phyloP scores from a whole-genome alignment of 2,888 invertebrate species.

The Sphaerophoria taeniata region DNA sequence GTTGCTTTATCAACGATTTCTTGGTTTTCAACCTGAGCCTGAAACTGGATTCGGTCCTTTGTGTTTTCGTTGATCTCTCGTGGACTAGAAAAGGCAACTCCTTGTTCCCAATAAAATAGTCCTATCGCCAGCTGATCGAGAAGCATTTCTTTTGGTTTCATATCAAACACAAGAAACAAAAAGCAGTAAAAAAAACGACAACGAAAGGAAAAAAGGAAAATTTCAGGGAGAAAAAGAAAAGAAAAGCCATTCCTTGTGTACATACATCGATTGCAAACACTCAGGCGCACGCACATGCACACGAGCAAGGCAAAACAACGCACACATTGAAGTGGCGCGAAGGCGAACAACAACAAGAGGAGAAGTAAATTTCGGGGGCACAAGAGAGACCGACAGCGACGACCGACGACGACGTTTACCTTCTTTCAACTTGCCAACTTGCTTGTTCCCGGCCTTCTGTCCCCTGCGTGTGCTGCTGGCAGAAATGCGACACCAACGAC shows the following conservation, averaged over 20 bases:
- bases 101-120: constrained; percentile 39
- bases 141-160: constrained; percentile 57
- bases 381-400: constrained; percentile 27
- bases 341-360: background rate
- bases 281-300: constrained; percentile 70
- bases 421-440: constrained; percentile 56
- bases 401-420: constrained; percentile 52
- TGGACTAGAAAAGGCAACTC: constrained; percentile 16
- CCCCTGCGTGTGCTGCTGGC: constrained; percentile 27
- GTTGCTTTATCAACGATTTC: constrained; percentile 29
- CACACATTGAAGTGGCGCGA: constrained; percentile 43
- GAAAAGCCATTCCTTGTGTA: constrained; percentile 55
- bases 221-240: constrained; percentile 57
- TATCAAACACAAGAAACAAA: constrained; percentile 23
- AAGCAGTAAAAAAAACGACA: constrained; percentile 22
- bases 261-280: constrained; percentile 49
- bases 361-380: constrained; percentile 37
- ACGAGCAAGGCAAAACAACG: constrained; percentile 50
- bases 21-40: constrained; percentile 11
- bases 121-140: constrained; percentile 66
- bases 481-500: constrained; percentile 71
- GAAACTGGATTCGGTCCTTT: constrained; percentile 40
- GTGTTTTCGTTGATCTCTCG: constrained; percentile 33
- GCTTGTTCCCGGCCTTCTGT: too few relatives aligned
- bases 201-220: constrained; percentile 34